Percentiles rank a stretch among this genome's conserved stretches.
These are phyloP conservation scores for Lagocephalus sceleratus DNA, from an alignment of 2,797 vertebrate genomes.

Conservation along the genomic window DNA sequence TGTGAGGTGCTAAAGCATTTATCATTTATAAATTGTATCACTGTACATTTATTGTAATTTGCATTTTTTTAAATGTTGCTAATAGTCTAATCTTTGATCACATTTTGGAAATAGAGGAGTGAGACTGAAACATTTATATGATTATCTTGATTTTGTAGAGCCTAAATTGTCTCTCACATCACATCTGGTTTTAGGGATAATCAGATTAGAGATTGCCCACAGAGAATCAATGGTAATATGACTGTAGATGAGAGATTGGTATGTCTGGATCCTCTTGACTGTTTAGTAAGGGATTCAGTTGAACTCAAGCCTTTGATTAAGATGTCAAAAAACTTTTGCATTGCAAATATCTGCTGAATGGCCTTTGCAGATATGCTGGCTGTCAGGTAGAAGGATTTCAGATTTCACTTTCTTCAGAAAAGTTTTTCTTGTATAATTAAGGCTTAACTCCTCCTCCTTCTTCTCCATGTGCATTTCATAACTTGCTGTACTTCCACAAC, in stretches of 20 bases:
- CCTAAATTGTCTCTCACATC: slow-evolving; percentile 24
- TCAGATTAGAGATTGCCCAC: slow-evolving; percentile 32
- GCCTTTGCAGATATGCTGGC: slow-evolving; percentile 30
- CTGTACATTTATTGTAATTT: slow-evolving; percentile 22
- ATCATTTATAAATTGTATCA: slow-evolving; percentile 28
- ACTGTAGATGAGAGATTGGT: neutral
- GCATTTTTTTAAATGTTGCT: slow-evolving; percentile 22
- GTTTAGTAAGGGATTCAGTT: slow-evolving; percentile 23
- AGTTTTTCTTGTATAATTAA: no score
- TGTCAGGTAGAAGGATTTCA: slow-evolving; percentile 22
- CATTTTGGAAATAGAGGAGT: slow-evolving; percentile 25
- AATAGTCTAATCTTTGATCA: slow-evolving; percentile 40
- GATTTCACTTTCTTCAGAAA: no score
- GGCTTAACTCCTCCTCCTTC: slow-evolving; percentile 1
- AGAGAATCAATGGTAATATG: slow-evolving; percentile 35
- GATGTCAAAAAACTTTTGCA: slow-evolving; percentile 39
- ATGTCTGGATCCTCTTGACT: slow-evolving; percentile 32
- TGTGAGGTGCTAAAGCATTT: slow-evolving; percentile 35
- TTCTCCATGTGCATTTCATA: slow-evolving; percentile 26
- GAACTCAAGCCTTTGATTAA: slow-evolving; percentile 45
- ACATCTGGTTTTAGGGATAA: slow-evolving; percentile 33
- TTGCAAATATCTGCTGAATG: slow-evolving; percentile 49
- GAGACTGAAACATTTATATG: slow-evolving; percentile 28
- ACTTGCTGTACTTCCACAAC: slow-evolving; percentile 7
- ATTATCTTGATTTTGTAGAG: slow-evolving; percentile 19